Evolutionary conservation across 92 coral and sea anemone genomes (phyloP).

Genomic region (Muricea muricata): DNA sequence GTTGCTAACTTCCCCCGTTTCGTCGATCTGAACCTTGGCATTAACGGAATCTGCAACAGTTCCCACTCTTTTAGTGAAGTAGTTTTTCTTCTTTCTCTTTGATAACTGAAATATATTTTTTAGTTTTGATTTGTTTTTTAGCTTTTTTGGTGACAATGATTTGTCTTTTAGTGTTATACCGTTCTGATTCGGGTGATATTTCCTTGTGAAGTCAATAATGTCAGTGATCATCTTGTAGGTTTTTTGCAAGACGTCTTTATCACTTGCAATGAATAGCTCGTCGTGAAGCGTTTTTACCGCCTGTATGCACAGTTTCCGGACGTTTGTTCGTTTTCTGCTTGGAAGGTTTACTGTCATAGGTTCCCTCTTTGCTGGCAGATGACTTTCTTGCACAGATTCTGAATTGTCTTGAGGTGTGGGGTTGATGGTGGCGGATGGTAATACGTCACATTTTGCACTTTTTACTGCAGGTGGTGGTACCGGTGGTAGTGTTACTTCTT

Average conservation of each 20-base stretch:
- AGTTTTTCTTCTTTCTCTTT: too few relatives aligned
- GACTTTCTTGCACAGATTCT: too few relatives aligned
- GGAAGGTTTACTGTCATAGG: too few relatives aligned
- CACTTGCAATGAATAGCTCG: constrained; percentile 1
- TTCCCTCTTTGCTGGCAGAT: too few relatives aligned
- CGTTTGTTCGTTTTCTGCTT: neutral
- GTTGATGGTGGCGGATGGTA: too few relatives aligned
- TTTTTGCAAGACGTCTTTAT: neutral
- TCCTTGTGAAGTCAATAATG: neutral
- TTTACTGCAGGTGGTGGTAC: too few relatives aligned
- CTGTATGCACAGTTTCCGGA: neutral
- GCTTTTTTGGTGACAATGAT: constrained; percentile 9
- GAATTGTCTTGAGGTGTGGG: too few relatives aligned
- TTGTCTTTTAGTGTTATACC: constrained; percentile 18
- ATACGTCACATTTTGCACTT: too few relatives aligned
- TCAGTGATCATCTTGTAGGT: neutral
- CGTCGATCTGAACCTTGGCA: neutral
- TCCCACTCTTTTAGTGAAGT: too few relatives aligned
- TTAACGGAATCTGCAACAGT: neutral
- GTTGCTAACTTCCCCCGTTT: neutral
- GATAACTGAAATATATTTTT: too few relatives aligned
- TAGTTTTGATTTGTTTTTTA: too few relatives aligned
- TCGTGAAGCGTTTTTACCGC: neutral
- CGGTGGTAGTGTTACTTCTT: too few relatives aligned
- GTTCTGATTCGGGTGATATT: neutral